Evolutionary conservation across 2,888 invertebrate genomes (phyloP).

Genomic region (Rhopalosiphum nymphaeae): DNA sequence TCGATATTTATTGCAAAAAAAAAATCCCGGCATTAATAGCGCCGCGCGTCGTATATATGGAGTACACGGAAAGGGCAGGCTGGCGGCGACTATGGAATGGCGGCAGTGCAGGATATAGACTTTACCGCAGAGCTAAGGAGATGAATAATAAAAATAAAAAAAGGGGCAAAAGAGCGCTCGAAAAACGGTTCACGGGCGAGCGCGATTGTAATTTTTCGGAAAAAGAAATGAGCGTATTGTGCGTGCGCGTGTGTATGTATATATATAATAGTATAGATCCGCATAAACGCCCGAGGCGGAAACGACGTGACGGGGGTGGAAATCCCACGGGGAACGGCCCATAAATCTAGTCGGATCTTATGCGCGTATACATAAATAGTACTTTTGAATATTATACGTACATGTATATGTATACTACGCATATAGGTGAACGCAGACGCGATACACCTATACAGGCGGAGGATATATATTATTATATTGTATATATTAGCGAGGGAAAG

Average conservation of each 20-base stretch:
- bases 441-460: neutral
- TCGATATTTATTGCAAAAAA: slow-evolving; percentile 50
- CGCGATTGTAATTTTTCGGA: slow-evolving; percentile 55
- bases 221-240: slow-evolving; percentile 10
- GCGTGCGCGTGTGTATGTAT: neutral
- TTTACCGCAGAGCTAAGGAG: slow-evolving; percentile 33
- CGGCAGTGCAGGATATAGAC: neutral
- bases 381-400: slow-evolving; percentile 30
- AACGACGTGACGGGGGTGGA: slow-evolving; percentile 13
- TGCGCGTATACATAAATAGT: slow-evolving; percentile 37
- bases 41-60: neutral
- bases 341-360: slow-evolving; percentile 52
- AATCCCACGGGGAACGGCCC: slow-evolving; percentile 42
- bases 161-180: neutral
- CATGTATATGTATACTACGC: neutral
- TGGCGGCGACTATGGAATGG: neutral
- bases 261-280: neutral
- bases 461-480: slow-evolving; percentile 21
- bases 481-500: slow-evolving; percentile 15
- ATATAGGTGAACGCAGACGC: neutral
- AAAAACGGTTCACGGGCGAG: slow-evolving; percentile 29
- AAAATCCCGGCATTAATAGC: slow-evolving; percentile 56
- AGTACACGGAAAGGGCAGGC: slow-evolving; percentile 46
- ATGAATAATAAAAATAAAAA: slow-evolving; percentile 32
- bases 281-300: neutral